Conservation (phyloP, 92 coral and sea anemone species). For the Siderastrea siderea region DNA sequence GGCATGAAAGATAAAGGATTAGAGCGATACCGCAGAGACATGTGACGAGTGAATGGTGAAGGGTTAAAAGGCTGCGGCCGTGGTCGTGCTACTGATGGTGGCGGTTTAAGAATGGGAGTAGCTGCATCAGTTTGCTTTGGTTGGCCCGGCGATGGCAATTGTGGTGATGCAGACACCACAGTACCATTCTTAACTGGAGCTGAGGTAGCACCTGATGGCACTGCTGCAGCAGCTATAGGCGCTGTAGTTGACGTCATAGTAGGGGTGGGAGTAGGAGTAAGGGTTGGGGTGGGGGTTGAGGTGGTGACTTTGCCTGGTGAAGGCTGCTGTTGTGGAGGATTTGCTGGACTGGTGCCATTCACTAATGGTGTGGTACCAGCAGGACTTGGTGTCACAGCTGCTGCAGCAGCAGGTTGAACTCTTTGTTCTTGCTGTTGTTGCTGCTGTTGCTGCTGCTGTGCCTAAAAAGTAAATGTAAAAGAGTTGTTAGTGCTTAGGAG, state of each 20-base stretch:
- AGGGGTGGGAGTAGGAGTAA: neutral
- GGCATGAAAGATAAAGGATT: conserved; percentile 95
- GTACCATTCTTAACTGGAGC: conserved; percentile 77
- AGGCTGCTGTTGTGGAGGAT: conserved; percentile 34
- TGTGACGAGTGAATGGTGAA: conserved; percentile 98
- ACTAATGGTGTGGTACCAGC: conserved; percentile 29
- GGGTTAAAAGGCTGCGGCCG: conserved; percentile 96
- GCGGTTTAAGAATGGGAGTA: conserved; percentile 87
- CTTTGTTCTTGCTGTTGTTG: conserved; percentile 28
- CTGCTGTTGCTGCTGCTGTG: conserved; percentile 21
- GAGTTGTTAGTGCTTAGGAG: neutral
- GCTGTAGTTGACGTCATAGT: conserved; percentile 33
- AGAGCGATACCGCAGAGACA: conserved; percentile 95
- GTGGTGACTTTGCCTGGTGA: conserved; percentile 16
- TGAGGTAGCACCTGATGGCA: conserved; percentile 50
- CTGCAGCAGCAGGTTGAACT: neutral
- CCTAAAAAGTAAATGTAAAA: neutral
- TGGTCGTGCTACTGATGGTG: conserved; percentile 88
- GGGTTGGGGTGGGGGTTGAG: neutral
- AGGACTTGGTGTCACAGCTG: conserved; percentile 3
- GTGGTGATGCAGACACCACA: conserved; percentile 35
- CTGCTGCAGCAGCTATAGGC: conserved; percentile 59
- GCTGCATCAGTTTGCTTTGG: conserved; percentile 54
- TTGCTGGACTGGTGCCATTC: conserved; percentile 40
- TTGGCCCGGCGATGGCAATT: conserved; percentile 35